These are phyloP conservation scores for Lycodopsis pacificus DNA, from an alignment of 2,797 vertebrate genomes.

Conservation along the genomic window DNA sequence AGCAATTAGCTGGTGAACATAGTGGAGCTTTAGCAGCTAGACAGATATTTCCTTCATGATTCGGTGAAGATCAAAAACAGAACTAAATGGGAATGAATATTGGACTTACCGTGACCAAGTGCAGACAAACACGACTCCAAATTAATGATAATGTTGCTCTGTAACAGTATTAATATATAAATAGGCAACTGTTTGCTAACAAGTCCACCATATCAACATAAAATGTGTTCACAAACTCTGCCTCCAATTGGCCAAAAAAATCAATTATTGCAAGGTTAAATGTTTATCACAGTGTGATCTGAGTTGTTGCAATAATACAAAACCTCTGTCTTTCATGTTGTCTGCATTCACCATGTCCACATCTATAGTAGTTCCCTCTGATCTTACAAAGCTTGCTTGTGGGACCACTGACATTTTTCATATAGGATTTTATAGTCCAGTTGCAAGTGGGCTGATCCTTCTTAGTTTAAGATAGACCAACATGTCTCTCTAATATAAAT, in stretches of 20 bases:
- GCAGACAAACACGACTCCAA: background rate
- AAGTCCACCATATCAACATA: background rate
- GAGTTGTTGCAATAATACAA: background rate
- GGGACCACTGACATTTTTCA: conserved; percentile 52
- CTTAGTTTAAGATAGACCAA: conserved; percentile 70
- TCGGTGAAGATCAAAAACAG: background rate
- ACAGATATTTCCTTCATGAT: background rate
- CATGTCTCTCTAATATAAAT: conserved; percentile 74
- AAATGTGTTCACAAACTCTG: no score
- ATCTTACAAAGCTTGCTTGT: conserved; percentile 28
- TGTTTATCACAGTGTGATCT: background rate
- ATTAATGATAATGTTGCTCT: background rate
- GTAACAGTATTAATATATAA: background rate
- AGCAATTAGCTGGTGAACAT: no score
- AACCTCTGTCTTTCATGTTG: conserved; percentile 5
- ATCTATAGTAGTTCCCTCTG: conserved; percentile 1
- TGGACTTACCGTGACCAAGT: background rate
- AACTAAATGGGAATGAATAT: background rate
- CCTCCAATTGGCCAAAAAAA: no score
- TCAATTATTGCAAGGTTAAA: background rate
- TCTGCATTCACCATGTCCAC: conserved; percentile 7
- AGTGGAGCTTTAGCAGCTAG: no score
- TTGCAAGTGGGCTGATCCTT: conserved; percentile 70
- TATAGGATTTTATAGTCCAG: conserved; percentile 59
- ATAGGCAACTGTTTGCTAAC: background rate